phyloP scores from a whole-genome alignment of 2,113 vertebrate species.

The Hippocampus zosterae region DNA sequence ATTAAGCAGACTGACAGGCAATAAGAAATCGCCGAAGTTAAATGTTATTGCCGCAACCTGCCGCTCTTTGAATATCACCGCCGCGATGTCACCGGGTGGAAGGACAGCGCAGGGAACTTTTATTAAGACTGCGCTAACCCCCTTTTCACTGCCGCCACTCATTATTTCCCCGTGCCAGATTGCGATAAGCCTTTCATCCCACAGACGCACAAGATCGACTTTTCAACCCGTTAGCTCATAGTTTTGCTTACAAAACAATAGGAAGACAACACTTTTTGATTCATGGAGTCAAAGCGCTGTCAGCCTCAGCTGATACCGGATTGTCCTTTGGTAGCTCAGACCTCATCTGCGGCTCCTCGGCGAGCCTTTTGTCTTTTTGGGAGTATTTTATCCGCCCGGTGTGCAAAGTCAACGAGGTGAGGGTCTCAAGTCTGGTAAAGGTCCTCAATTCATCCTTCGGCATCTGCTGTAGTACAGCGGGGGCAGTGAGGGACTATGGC shows the following conservation, averaged over 20 bases:
- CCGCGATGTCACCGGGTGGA: conserved; percentile 34
- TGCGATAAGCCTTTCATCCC: conserved; percentile 61
- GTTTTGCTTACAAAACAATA: neutral
- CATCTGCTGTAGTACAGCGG: too few relatives aligned
- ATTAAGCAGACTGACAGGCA: conserved; percentile 80
- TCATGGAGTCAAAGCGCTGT: neutral
- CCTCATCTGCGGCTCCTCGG: too few relatives aligned
- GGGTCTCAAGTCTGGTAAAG: too few relatives aligned
- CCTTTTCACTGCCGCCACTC: conserved; percentile 15
- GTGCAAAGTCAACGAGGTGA: too few relatives aligned
- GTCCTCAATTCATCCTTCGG: too few relatives aligned
- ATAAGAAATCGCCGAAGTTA: conserved; percentile 76
- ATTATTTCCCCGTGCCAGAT: conserved; percentile 48
- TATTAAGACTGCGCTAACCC: conserved; percentile 63
- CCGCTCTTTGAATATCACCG: conserved; percentile 69
- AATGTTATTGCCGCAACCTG: conserved; percentile 63
- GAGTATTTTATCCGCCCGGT: too few relatives aligned
- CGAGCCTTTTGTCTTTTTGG: too few relatives aligned
- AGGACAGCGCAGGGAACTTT: conserved; percentile 58
- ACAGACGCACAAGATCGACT: conserved; percentile 44
- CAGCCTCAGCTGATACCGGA: too few relatives aligned
- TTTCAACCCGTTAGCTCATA: neutral
- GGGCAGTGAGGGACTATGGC: too few relatives aligned
- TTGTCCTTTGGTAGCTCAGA: too few relatives aligned
- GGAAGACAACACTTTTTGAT: neutral